phyloP scores from a whole-genome alignment of 1,140 invertebrate genomes.

The Macrobrachium rosenbergii region DNA sequence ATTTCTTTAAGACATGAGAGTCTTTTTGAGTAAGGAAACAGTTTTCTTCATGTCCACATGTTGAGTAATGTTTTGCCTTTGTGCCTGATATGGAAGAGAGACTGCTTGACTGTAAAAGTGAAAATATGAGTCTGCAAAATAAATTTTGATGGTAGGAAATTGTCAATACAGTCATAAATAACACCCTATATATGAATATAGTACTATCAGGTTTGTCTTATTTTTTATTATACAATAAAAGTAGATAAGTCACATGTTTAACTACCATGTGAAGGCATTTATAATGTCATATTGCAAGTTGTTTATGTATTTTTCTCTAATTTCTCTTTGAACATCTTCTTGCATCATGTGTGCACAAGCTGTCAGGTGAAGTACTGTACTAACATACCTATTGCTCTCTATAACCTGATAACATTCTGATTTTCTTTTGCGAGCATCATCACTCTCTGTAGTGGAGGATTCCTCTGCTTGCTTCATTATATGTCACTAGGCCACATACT shows the following conservation, averaged over 20 bases:
- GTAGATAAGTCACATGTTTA: conserved; percentile 50
- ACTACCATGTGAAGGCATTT: conserved; percentile 50
- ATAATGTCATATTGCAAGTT: conserved; percentile 54
- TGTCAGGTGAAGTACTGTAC: conserved; percentile 34
- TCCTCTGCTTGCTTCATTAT: conserved; percentile 38
- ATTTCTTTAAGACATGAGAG: conserved; percentile 11
- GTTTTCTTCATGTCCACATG: conserved; percentile 38
- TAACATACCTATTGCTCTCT: conserved; percentile 12
- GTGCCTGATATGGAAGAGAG: conserved; percentile 59
- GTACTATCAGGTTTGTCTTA: conserved; percentile 57
- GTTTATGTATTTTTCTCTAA: conserved; percentile 46
- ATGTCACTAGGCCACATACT: conserved; percentile 16
- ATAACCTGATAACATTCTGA: conserved; percentile 24
- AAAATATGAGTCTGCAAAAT: conserved; percentile 56
- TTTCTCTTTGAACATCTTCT: conserved; percentile 23
- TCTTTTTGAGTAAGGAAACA: conserved; percentile 6
- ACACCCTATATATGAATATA: conserved; percentile 41
- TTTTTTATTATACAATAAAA: conserved; percentile 45
- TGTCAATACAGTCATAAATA: conserved; percentile 47
- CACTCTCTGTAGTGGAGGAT: conserved; percentile 24
- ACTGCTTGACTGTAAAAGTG: conserved; percentile 50
- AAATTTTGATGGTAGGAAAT: conserved; percentile 57
- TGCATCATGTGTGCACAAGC: conserved; percentile 46
- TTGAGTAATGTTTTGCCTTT: conserved; percentile 59
- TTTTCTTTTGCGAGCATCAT: conserved; percentile 9